phyloP scores from a whole-genome alignment of 2,113 vertebrate genomes.

The Arothron firmamentum region DNA sequence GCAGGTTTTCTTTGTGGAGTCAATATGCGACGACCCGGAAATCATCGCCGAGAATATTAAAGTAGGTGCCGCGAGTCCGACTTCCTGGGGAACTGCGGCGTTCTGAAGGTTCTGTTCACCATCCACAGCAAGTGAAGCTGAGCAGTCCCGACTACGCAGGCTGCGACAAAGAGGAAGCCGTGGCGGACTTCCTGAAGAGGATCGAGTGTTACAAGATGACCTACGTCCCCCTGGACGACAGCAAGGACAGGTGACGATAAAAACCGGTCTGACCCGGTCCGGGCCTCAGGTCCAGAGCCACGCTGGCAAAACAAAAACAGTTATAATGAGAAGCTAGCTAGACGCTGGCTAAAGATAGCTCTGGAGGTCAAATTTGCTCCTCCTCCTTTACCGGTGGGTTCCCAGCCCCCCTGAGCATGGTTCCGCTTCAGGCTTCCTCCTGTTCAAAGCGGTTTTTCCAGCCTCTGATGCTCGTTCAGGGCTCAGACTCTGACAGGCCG shows the following conservation, averaged over 20 bases:
- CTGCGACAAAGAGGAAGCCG: slow-evolving; percentile 83
- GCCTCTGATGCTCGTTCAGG: too few relatives aligned
- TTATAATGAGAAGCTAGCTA: too few relatives aligned
- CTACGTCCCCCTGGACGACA: slow-evolving; percentile 84
- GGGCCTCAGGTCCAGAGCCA: neutral
- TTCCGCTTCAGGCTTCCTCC: too few relatives aligned
- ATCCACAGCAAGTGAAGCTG: slow-evolving; percentile 85
- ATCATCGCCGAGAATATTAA: slow-evolving; percentile 86
- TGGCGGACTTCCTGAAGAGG: slow-evolving; percentile 85
- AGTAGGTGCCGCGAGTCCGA: slow-evolving; percentile 59
- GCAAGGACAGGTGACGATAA: slow-evolving; percentile 79
- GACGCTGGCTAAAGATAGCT: neutral
- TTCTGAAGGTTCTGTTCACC: too few relatives aligned
- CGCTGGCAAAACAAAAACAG: too few relatives aligned
- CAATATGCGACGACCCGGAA: slow-evolving; percentile 83
- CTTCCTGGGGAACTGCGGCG: neutral
- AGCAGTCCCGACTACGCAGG: slow-evolving; percentile 84
- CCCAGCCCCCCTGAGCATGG: too few relatives aligned
- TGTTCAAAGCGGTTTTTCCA: too few relatives aligned
- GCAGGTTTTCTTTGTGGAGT: slow-evolving; percentile 89
- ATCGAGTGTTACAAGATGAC: slow-evolving; percentile 86
- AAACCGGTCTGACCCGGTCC: neutral
- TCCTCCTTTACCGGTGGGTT: too few relatives aligned
- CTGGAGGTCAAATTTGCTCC: neutral
- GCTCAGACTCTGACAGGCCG: too few relatives aligned